Evolutionary conservation across 2,888 invertebrate genomes (phyloP), one percentile per base, ranked within the genome.

Genomic region (Agonum fuliginosum): DNA sequence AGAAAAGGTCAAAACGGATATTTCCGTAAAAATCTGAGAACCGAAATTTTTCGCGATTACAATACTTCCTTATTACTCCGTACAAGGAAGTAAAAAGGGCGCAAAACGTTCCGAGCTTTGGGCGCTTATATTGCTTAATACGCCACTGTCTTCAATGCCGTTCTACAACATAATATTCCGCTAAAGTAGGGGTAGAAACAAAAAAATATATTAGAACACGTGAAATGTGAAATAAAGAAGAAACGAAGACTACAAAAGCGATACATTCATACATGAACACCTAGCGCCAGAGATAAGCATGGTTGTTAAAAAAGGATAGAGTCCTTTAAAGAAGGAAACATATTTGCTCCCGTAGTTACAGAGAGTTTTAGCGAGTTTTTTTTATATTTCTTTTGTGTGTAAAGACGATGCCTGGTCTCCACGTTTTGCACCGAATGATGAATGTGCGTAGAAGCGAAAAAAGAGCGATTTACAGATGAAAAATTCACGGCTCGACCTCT

Each of bases 361-460:
- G 48, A 8, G 48, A 20, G 20, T 48, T 48, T 20, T 48, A 48
- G 48, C 24, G 54, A 24, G 54, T 54, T 3, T 37, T 37, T 37
- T 54, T 48, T 48, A 20, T 48, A 46, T 46, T 46, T 20, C 48
- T 20, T 48, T 54, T 24, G 54, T 54, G 54, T 24, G 22, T 10
- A 22, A 24, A 22, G 54, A 24, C 22, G 24, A n/a, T 54, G 54
- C 24, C 24, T 24, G 54, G 54, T n/a, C 54, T 22, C 54, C 54
- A 12, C 22, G 24, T 22, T 12, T 54, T 12, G 3, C 24, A 24
- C n/a, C 20, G 24, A 54, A 54, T 54, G 54, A 54, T 54, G 54
- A 54, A 54, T 54, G 54, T 54, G 54, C 54, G 54, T 54, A 24
- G 24, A n/a, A 54, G 54, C 54, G 54, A 54, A 19, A 54, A 54